These are phyloP conservation scores for Epinephelus malabaricus DNA, from an alignment of 2,797 vertebrate genomes.

Conservation along the genomic window DNA sequence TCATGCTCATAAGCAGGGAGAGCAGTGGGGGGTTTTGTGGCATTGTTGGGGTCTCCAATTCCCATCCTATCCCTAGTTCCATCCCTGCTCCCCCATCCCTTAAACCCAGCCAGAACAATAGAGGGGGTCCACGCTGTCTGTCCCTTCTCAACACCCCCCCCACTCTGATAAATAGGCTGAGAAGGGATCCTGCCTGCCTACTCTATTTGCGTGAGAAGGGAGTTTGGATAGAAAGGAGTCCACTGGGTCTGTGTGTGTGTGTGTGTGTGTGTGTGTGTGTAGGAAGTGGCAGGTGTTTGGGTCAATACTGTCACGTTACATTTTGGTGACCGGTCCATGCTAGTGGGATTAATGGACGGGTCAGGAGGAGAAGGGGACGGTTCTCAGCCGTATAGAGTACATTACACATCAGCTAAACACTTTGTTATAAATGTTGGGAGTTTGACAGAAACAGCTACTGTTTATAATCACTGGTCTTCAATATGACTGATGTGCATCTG, in stretches of 20 bases:
- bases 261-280: slow-evolving; percentile 36
- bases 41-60: slow-evolving; percentile 80
- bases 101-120: slow-evolving; percentile 81
- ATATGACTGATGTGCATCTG: not conserved
- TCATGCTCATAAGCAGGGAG: slow-evolving; percentile 79
- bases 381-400: slow-evolving; percentile 15
- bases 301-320: slow-evolving; percentile 80
- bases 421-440: not conserved
- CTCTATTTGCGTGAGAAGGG: slow-evolving; percentile 79
- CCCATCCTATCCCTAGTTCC: slow-evolving; percentile 74
- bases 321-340: slow-evolving; percentile 65
- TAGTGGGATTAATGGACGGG: slow-evolving; percentile 59
- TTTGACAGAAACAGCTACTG: not conserved
- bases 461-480: not conserved
- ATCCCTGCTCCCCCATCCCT: slow-evolving; percentile 59
- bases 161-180: slow-evolving; percentile 71
- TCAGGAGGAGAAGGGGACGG: slow-evolving; percentile 16
- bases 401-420: slow-evolving; percentile 11
- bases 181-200: slow-evolving; percentile 67
- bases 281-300: slow-evolving; percentile 80
- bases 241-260: slow-evolving; percentile 29
- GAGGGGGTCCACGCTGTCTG: slow-evolving; percentile 76
- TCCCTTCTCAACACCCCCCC: slow-evolving; percentile 63
- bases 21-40: slow-evolving; percentile 74
- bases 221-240: slow-evolving; percentile 69